Evolutionary conservation across 2,888 invertebrate species (phyloP).

Genomic region (Tetheella fluctuosa): DNA sequence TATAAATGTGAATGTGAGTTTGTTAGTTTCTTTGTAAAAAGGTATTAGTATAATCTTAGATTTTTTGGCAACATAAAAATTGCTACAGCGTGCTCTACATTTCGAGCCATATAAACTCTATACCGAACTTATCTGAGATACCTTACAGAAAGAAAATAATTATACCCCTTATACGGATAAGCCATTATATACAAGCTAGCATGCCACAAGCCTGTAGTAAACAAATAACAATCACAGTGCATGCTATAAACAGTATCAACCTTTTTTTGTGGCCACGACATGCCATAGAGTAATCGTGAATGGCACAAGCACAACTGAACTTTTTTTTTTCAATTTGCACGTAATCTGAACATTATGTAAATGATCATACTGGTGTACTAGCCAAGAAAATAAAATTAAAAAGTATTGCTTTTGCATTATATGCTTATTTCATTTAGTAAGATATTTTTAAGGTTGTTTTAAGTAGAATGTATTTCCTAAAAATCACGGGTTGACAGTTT

Average conservation of each 20-base stretch:
- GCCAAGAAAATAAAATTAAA: constrained; percentile 12
- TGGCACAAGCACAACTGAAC: constrained; percentile 10
- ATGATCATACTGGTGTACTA: neutral
- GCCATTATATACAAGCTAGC: constrained; percentile 31
- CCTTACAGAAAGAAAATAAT: neutral
- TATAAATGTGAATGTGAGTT: no score
- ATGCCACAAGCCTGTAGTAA: constrained; percentile 29
- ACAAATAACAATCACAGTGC: constrained; percentile 36
- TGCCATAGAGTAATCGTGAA: constrained; percentile 9
- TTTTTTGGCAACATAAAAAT: no score
- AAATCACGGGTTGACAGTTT: no score
- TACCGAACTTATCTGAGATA: neutral
- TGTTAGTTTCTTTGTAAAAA: no score
- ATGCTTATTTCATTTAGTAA: no score
- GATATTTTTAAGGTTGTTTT: no score
- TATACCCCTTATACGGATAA: neutral
- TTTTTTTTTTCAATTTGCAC: constrained; percentile 17
- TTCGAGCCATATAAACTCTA: neutral
- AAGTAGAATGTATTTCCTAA: no score
- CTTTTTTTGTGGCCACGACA: neutral
- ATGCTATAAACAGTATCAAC: constrained; percentile 19
- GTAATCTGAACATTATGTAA: constrained; percentile 17
- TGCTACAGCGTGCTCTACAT: no score
- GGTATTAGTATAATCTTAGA: no score
- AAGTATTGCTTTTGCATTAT: no score